Conservation (phyloP, 1,140 invertebrate genomes). For the Drosophila bocki region DNA sequence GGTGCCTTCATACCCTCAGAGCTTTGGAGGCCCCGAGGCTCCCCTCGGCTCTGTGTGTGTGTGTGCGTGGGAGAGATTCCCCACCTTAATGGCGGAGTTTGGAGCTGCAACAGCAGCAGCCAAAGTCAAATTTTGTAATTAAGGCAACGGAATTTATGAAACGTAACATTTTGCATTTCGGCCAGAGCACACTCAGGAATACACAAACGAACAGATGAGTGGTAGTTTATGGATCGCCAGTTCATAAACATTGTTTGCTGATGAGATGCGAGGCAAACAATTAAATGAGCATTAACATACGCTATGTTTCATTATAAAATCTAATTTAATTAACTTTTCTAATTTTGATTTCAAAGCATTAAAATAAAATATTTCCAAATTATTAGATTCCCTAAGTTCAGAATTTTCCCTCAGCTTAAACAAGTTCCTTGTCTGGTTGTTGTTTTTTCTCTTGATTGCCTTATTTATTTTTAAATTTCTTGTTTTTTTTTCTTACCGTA, state of each 20-base stretch:
- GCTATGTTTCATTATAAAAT: too few species aligned
- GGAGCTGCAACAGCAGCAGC: conserved; percentile 39
- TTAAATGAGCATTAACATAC: not conserved
- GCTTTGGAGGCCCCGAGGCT: not conserved
- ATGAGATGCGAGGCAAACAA: not conserved
- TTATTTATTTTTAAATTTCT: conserved; percentile 3
- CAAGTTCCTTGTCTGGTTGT: not conserved
- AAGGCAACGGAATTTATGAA: conserved; percentile 81
- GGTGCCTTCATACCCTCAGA: conserved; percentile 19
- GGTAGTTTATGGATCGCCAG: conserved; percentile 3
- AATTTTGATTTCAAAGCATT: too few species aligned
- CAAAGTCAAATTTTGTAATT: conserved; percentile 78
- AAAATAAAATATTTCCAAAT: not conserved
- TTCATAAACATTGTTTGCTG: conserved; percentile 1
- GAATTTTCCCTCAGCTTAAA: conserved; percentile 22
- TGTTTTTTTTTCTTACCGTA: not conserved
- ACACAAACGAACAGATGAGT: not conserved
- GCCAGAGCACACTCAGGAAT: conserved; percentile 4
- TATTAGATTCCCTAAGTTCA: too few species aligned
- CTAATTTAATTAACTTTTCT: not conserved
- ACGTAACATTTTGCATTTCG: conserved; percentile 76
- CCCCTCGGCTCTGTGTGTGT: conserved; percentile 3
- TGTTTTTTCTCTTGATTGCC: not conserved
- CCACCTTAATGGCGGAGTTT: conserved; percentile 3
- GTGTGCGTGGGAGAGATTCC: conserved; percentile 20